Base-by-base conservation (phyloP, 2,797 vertebrate genomes). In the Phrynocephalus vlangalii region DNA sequence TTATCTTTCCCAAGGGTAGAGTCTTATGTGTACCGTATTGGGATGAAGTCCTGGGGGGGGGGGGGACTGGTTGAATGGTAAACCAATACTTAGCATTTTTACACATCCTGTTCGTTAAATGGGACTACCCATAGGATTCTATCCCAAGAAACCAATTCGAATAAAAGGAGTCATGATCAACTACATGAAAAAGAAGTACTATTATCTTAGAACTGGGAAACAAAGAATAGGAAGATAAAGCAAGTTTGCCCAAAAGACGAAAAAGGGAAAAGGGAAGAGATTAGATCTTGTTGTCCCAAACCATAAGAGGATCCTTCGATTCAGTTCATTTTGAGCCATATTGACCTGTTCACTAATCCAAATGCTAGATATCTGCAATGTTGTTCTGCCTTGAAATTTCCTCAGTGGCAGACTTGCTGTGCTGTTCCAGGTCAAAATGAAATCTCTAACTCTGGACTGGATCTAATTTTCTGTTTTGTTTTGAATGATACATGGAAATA, bases 391-490 rank as follows among this genome's bases (percentile, higher is more conserved):
- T 28, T 66, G 28, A 79, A 63, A 16, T 24, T 73, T 18, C 15
- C 18, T 73, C 28, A 67, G 3, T 30, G 70, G 48, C 38, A 75
- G 22, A 18, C n/a, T 38, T 67, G 80, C 52, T 88, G 13, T 56
- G 22, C 72, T 84, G 48, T 80, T 48, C 80, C 76, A 82, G 52
- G 71, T 81, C 44, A 77, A 87, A 84, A 80, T 38, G n/a, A 67
- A n/a, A 75, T 18, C 8, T n/a, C 67, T 38, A 52, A 18, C 9
- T 76, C 63, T 70, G 71, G 20, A 68, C 24, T 44, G 76, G 63
- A 83, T 38, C 3, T 88, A 66, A 73, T 71, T 67, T 77, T 73
- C 48, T 18, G 75, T 20, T 70, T 80, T 84, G 48, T 28, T 81
- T 73, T 63, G 33, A 78, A 72, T 33, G 33, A 73, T 52, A 79